phyloP scores from a whole-genome alignment of 2,888 invertebrate genomes.

The Melanostoma scalare region DNA sequence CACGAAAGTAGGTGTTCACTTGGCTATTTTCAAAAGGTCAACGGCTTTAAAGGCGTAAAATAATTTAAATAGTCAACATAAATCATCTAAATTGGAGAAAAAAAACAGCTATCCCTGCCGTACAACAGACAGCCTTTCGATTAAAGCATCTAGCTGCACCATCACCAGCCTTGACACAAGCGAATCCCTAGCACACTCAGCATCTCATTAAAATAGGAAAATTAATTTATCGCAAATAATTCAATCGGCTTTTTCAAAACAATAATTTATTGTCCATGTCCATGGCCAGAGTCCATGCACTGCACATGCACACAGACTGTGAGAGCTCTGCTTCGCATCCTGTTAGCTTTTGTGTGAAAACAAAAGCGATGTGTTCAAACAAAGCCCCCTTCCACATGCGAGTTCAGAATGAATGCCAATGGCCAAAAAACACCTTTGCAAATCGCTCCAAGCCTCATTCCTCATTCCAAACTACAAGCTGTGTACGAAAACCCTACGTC shows the following conservation, averaged over 20 bases:
- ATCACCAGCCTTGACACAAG: neutral
- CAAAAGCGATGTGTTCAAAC: conserved; percentile 40
- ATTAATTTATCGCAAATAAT: conserved; percentile 78
- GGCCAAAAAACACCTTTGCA: neutral
- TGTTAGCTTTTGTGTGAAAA: conserved; percentile 29
- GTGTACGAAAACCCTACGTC: neutral
- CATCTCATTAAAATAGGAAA: conserved; percentile 74
- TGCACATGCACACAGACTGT: neutral
- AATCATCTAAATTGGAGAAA: conserved; percentile 27
- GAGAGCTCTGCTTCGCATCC: conserved; percentile 14
- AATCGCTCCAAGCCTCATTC: conserved; percentile 1
- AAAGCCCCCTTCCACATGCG: conserved; percentile 52
- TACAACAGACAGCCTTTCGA: conserved; percentile 1
- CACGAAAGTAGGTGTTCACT: neutral
- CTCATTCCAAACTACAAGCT: neutral
- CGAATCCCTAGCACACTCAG: neutral
- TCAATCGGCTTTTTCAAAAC: conserved; percentile 77
- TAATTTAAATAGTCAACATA: conserved; percentile 38
- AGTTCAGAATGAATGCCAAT: conserved; percentile 11
- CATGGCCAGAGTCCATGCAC: conserved; percentile 4
- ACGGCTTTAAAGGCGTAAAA: conserved; percentile 8
- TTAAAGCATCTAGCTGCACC: neutral
- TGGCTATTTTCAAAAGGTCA: conserved; percentile 4
- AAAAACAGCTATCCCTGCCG: neutral
- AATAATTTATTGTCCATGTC: conserved; percentile 74